Conservation (phyloP, 2,113 vertebrate genomes). For the Andinoacara biseriatus region DNA sequence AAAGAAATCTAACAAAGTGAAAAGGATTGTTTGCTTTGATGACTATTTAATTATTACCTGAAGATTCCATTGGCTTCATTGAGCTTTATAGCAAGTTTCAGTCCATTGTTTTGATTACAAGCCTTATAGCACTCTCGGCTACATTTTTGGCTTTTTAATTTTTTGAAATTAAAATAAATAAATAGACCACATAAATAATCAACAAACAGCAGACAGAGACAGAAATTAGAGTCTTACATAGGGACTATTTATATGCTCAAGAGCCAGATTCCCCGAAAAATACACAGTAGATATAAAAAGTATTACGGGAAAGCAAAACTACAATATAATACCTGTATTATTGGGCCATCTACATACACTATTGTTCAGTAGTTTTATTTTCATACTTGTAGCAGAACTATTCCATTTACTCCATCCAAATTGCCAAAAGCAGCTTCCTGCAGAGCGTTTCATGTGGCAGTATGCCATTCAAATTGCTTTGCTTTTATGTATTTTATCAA, state of each 20-base stretch:
- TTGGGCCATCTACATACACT: slow-evolving; percentile 13
- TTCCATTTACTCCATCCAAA: slow-evolving; percentile 35
- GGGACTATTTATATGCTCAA: not conserved
- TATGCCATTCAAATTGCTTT: not conserved
- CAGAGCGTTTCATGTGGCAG: slow-evolving; percentile 9
- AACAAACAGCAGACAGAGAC: not conserved
- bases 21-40: not conserved
- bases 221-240: not conserved
- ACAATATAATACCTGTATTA: not conserved
- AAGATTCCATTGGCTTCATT: not conserved
- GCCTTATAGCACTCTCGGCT: not conserved
- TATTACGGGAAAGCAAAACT: not conserved
- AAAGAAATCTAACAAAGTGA: not conserved
- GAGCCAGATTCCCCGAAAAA: not conserved
- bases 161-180: not conserved
- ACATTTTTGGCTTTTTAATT: not conserved
- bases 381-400: slow-evolving; percentile 45
- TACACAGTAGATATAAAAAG: not conserved
- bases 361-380: slow-evolving; percentile 15
- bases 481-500: slow-evolving; percentile 22
- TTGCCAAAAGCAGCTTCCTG: slow-evolving; percentile 55
- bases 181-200: too few relatives aligned
- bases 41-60: not conserved
- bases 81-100: not conserved
- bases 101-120: not conserved